These are phyloP conservation scores for Aporrectodea caliginosa DNA, from an alignment of 1,140 invertebrate species.

Conservation along the genomic window DNA sequence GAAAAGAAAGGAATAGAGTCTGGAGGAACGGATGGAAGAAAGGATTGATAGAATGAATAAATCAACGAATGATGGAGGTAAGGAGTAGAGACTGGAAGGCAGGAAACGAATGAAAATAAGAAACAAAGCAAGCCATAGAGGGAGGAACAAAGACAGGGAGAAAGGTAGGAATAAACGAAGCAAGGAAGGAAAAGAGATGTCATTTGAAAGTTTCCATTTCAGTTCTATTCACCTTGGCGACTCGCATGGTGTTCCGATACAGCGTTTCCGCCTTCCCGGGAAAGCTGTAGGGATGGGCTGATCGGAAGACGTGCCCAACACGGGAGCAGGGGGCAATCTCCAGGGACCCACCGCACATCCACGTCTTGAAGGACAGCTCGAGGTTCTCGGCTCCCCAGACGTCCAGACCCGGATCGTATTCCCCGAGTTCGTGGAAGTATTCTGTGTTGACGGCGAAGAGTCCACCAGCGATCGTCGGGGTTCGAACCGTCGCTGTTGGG, in stretches of 20 bases:
- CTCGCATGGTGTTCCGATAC: conserved; percentile 53
- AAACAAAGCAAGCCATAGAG: no score
- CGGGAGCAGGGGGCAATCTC: conserved; percentile 94
- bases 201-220: no score
- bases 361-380: conserved; percentile 60
- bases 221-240: no score
- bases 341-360: conserved; percentile 93
- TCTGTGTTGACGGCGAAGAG: conserved; percentile 57
- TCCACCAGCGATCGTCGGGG: conserved; percentile 75
- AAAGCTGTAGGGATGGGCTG: conserved; percentile 44
- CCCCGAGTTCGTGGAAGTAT: conserved; percentile 76
- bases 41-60: no score
- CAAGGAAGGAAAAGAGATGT: no score
- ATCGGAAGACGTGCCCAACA: conserved; percentile 93
- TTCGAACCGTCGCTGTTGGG: conserved; percentile 55
- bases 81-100: no score
- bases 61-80: no score
- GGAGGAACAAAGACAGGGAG: no score
- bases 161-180: no score
- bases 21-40: no score
- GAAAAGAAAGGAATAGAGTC: no score
- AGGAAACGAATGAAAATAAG: no score
- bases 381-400: conserved; percentile 34
- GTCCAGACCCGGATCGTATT: conserved; percentile 81
- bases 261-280: conserved; percentile 21